These are phyloP conservation scores for Elegia similella DNA, from an alignment of 2,888 invertebrate species.

Conservation along the genomic window DNA sequence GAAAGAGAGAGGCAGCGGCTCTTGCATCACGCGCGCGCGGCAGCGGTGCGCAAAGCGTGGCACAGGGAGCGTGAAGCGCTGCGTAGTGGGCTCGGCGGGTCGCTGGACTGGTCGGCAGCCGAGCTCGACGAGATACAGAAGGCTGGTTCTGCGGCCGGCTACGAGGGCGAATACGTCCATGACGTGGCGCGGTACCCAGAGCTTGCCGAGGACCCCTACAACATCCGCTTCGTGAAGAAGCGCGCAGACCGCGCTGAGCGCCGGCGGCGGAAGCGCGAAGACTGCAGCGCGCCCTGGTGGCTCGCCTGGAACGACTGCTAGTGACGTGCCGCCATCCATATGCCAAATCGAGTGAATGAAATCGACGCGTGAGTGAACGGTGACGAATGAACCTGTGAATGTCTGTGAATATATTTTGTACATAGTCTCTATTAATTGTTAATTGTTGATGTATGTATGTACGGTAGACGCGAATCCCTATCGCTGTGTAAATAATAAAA, in stretches of 20 bases:
- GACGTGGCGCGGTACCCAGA: constrained; percentile 95
- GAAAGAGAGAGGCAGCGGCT: constrained; percentile 94
- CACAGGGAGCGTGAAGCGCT: constrained; percentile 93
- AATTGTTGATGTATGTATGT: constrained; percentile 82
- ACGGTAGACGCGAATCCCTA: constrained; percentile 80
- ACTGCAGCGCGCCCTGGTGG: constrained; percentile 74
- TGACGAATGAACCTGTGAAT: constrained; percentile 63
- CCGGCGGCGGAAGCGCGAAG: constrained; percentile 86
- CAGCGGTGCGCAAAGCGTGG: constrained; percentile 96
- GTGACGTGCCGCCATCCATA: constrained; percentile 75
- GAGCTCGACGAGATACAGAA: constrained; percentile 95
- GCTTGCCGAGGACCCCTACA: constrained; percentile 97
- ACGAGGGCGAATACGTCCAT: constrained; percentile 95
- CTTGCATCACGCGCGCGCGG: constrained; percentile 93
- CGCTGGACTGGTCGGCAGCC: constrained; percentile 91
- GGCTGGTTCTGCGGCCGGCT: constrained; percentile 90
- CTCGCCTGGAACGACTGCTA: constrained; percentile 74
- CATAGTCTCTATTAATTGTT: constrained; percentile 81
- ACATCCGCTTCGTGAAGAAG: constrained; percentile 93
- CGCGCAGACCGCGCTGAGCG: constrained; percentile 87
- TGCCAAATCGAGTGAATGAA: constrained; percentile 78
- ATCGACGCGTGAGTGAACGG: constrained; percentile 56
- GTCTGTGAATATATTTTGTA: constrained; percentile 77
- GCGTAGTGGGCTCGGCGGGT: constrained; percentile 88
- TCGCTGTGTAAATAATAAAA: constrained; percentile 80